phyloP scores from a whole-genome alignment of 1,140 invertebrate genomes.

The Diprion similis region DNA sequence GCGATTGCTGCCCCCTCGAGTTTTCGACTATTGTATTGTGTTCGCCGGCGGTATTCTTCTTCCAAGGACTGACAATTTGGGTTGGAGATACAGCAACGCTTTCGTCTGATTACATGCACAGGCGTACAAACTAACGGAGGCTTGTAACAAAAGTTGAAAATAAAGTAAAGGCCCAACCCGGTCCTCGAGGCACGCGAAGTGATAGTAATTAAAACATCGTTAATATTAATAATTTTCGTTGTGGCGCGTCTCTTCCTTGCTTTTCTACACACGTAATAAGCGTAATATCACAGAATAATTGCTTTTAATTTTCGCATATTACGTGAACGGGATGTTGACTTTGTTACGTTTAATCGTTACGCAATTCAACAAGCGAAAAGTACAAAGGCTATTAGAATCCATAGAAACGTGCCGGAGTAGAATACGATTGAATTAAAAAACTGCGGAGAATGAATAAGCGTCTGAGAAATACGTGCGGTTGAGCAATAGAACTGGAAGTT shows the following conservation, averaged over 20 bases:
- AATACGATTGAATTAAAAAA: not conserved
- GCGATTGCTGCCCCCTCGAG: not conserved
- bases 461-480: not conserved
- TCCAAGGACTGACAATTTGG: constrained; percentile 1
- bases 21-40: not conserved
- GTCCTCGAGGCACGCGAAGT: not conserved
- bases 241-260: too few species aligned
- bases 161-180: not conserved
- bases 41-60: not conserved
- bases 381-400: too few species aligned
- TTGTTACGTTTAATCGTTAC: constrained; percentile 1
- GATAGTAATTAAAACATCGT: constrained; percentile 1
- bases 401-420: too few species aligned
- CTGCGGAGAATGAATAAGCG: not conserved
- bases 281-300: not conserved
- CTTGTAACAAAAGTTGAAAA: not conserved
- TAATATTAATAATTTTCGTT: not conserved
- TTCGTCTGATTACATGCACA: not conserved
- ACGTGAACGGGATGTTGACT: too few species aligned
- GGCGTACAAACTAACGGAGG: too few species aligned
- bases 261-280: too few species aligned
- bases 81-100: not conserved
- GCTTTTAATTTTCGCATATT: not conserved
- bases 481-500: not conserved
- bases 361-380: not conserved